Conservation (phyloP, 2,113 vertebrate species). For the Hyla sarda region DNA sequence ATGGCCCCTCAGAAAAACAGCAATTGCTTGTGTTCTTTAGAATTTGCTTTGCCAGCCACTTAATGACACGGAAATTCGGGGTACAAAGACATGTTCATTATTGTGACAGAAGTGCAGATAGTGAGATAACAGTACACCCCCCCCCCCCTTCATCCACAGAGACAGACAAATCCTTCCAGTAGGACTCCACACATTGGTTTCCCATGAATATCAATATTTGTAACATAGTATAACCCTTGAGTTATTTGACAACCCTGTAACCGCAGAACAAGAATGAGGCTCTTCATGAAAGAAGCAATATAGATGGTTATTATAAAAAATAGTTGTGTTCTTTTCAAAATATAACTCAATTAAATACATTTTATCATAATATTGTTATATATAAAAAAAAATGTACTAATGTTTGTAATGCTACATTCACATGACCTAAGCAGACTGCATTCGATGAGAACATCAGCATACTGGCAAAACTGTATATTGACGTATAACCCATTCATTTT, state of each 20-base stretch:
- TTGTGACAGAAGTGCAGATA: constrained; percentile 10
- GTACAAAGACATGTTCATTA: not conserved
- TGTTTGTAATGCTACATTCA: too few relatives aligned
- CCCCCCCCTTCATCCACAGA: not conserved
- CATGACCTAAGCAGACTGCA: too few relatives aligned
- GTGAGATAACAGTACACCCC: not conserved
- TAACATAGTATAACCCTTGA: constrained; percentile 12
- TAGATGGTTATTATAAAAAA: not conserved
- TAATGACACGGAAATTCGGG: not conserved
- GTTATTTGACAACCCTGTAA: not conserved
- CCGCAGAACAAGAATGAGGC: not conserved
- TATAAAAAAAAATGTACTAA: too few relatives aligned
- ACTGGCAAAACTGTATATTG: too few relatives aligned
- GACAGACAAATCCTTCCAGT: constrained; percentile 15
- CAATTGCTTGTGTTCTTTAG: not conserved
- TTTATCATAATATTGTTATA: too few relatives aligned
- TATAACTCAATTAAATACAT: too few relatives aligned
- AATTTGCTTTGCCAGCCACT: not conserved
- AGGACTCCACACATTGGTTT: not conserved
- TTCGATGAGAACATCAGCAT: too few relatives aligned
- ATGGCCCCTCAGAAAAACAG: not conserved
- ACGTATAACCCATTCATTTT: too few relatives aligned
- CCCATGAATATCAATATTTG: not conserved
- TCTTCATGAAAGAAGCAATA: not conserved
- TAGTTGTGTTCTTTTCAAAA: too few relatives aligned